These are phyloP conservation scores for Phrynocephalus versicolor DNA, from an alignment of 2,113 vertebrate genomes.

Conservation along the genomic window DNA sequence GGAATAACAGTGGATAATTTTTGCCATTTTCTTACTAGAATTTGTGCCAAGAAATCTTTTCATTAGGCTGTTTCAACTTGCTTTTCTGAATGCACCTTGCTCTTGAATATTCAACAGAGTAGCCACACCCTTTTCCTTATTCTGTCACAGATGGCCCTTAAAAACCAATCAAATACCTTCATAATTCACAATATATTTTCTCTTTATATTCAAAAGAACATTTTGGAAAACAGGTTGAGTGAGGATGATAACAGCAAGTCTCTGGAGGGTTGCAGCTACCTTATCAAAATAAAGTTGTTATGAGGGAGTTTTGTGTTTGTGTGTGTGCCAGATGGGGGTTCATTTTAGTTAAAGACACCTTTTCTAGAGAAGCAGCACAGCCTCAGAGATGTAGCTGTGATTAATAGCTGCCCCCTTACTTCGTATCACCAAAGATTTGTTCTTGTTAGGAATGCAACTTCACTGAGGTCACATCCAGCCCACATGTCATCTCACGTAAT, in stretches of 20 bases:
- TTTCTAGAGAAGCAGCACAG: constrained; percentile 2
- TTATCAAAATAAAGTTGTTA: constrained; percentile 2
- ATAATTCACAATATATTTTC: constrained; percentile 26
- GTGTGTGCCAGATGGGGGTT: neutral
- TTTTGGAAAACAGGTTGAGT: neutral
- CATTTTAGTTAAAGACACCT: constrained; percentile 26
- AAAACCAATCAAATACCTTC: neutral
- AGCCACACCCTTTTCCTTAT: constrained; percentile 25
- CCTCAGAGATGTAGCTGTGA: constrained; percentile 27
- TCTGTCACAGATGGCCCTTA: neutral
- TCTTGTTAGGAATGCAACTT: constrained; percentile 42
- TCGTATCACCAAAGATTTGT: constrained; percentile 48
- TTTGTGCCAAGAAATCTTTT: neutral
- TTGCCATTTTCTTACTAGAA: neutral
- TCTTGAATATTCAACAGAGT: constrained; percentile 19
- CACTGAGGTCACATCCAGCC: constrained; percentile 32
- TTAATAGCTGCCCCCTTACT: constrained; percentile 46
- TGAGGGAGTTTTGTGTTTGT: neutral
- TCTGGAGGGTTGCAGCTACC: neutral
- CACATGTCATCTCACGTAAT: constrained; percentile 31
- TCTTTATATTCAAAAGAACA: constrained; percentile 17
- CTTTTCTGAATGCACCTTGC: neutral
- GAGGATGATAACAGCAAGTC: neutral
- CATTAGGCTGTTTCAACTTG: neutral
- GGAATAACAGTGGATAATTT: neutral